These are phyloP conservation scores for Chionoecetes opilio DNA, from an alignment of 1,140 invertebrate genomes.

Conservation along the genomic window DNA sequence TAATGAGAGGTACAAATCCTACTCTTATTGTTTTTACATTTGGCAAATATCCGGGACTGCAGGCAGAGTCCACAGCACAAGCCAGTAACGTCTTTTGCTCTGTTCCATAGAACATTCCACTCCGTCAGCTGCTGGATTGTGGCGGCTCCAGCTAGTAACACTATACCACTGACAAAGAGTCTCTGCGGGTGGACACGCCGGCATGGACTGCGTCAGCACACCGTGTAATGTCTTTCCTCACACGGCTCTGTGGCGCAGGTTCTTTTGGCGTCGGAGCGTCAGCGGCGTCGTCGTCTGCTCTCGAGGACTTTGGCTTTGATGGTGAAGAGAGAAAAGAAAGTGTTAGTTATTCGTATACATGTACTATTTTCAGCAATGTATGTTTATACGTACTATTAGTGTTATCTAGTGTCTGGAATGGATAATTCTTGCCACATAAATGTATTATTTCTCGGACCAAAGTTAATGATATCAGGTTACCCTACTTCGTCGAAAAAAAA, in stretches of 20 bases:
- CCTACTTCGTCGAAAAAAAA: too few relatives aligned
- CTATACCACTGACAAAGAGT: too few relatives aligned
- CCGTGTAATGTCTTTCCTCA: conserved; percentile 6
- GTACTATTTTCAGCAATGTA: too few relatives aligned
- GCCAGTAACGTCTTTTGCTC: not conserved
- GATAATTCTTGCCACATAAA: too few relatives aligned
- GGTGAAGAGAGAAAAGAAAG: not conserved
- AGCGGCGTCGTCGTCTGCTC: conserved; percentile 64
- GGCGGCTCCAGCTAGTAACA: too few relatives aligned
- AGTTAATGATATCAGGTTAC: too few relatives aligned
- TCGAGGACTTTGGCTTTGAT: conserved; percentile 73
- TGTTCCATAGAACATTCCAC: not conserved
- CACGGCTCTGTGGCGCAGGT: conserved; percentile 65
- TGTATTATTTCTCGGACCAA: too few relatives aligned
- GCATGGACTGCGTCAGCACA: too few relatives aligned
- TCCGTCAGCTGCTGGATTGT: too few relatives aligned
- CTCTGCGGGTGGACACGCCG: not conserved
- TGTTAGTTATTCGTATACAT: too few relatives aligned
- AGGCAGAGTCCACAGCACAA: not conserved
- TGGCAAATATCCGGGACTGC: not conserved
- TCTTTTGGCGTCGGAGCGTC: conserved; percentile 64
- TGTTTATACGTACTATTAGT: too few relatives aligned
- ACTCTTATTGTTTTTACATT: not conserved
- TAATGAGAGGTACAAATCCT: not conserved
- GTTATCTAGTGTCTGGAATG: too few relatives aligned